A percentile compares a stretch with the other conserved stretches of the same genome.
Evolutionary conservation across 2,888 invertebrate species (phyloP).

Genomic region (Suillia variegata): DNA sequence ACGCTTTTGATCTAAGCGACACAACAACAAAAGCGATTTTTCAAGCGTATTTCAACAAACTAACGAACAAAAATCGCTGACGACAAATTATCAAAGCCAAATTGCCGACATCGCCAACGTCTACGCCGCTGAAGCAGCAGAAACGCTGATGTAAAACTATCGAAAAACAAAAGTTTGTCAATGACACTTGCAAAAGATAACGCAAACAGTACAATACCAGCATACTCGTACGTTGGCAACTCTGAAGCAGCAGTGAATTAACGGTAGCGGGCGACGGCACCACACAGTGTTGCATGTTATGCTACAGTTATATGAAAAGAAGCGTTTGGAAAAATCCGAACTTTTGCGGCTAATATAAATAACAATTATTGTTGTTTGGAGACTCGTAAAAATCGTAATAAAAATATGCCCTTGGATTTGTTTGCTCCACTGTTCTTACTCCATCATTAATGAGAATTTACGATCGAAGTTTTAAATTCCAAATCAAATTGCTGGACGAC

Average conservation of each 20-base stretch:
- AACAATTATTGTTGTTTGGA: background rate
- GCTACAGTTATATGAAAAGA: background rate
- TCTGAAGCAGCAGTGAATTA: too few relatives aligned
- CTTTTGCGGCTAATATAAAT: background rate
- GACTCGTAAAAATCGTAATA: background rate
- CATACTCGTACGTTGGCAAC: too few relatives aligned
- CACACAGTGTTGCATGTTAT: background rate
- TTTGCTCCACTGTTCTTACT: background rate
- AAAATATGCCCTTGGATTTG: background rate
- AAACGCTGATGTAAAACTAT: too few relatives aligned
- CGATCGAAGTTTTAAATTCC: background rate
- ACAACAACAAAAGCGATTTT: background rate
- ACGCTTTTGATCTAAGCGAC: slow-evolving; percentile 5
- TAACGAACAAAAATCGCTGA: background rate
- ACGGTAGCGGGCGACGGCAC: background rate
- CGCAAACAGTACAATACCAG: too few relatives aligned
- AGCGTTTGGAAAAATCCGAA: background rate
- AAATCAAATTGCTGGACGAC: background rate
- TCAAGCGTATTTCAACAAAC: background rate
- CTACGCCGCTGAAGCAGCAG: background rate
- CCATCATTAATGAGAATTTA: background rate
- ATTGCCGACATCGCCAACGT: background rate
- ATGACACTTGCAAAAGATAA: too few relatives aligned
- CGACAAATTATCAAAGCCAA: slow-evolving; percentile 7
- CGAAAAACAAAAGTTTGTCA: too few relatives aligned